These are phyloP conservation scores for Horisme vitalbata DNA, from an alignment of 2,888 invertebrate genomes.

Conservation along the genomic window DNA sequence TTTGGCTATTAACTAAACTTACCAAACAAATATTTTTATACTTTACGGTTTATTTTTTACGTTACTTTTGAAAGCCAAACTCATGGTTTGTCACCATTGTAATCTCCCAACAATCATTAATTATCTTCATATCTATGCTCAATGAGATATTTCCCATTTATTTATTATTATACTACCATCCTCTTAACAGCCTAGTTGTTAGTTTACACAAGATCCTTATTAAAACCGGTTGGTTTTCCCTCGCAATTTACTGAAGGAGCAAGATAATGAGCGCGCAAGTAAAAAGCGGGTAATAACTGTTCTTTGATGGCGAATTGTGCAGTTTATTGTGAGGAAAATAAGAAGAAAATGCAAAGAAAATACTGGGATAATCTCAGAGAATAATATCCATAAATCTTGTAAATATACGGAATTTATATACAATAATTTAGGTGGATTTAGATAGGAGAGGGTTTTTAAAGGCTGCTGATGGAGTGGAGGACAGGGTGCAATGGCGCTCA, in stretches of 20 bases:
- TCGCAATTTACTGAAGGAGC: constrained; percentile 13
- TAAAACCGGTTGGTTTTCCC: constrained; percentile 26
- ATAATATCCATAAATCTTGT: no score
- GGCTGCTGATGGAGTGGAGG: no score
- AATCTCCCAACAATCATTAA: no score
- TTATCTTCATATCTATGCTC: background rate
- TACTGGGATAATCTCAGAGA: constrained; percentile 18
- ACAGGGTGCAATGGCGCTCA: no score
- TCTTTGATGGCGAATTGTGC: constrained; percentile 25
- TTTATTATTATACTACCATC: constrained; percentile 1
- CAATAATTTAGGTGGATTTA: no score
- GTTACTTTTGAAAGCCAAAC: no score
- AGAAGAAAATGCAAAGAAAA: constrained; percentile 10
- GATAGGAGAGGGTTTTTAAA: no score
- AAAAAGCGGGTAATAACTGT: constrained; percentile 24
- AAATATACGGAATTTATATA: no score
- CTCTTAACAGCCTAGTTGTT: constrained; percentile 28
- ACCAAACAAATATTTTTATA: no score
- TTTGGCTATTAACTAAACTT: no score
- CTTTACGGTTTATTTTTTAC: no score
- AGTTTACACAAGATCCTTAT: constrained; percentile 34
- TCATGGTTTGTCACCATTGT: no score
- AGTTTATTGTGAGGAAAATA: constrained; percentile 29
- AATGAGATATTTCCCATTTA: background rate
- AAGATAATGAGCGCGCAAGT: constrained; percentile 23